These are phyloP conservation scores for Furcula furcula DNA, from an alignment of 2,888 invertebrate species.

Conservation along the genomic window DNA sequence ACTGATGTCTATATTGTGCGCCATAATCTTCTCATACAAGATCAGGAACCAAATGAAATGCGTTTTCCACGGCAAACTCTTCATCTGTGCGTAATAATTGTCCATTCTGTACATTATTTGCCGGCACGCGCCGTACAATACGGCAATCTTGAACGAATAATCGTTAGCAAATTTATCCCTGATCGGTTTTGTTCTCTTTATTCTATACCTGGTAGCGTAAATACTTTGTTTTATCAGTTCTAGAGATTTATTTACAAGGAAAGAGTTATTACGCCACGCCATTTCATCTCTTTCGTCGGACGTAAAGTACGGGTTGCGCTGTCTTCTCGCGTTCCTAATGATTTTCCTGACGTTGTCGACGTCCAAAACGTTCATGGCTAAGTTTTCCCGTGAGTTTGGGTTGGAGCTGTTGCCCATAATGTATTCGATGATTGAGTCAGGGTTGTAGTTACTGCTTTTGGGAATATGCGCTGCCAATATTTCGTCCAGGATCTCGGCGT, in stretches of 20 bases:
- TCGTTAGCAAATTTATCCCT: conserved; percentile 16
- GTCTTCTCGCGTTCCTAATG: conserved; percentile 8
- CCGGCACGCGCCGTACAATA: conserved; percentile 34
- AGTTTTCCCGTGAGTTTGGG: conserved; percentile 7
- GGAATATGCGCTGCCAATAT: conserved; percentile 7
- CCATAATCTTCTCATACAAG: conserved; percentile 41
- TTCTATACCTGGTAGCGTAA: conserved; percentile 32
- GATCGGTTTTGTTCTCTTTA: conserved; percentile 22
- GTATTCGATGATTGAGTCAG: conserved; percentile 17
- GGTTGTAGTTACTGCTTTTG: conserved; percentile 9
- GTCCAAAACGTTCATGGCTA: conserved; percentile 23
- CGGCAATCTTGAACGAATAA: conserved; percentile 27
- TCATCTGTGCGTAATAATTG: conserved; percentile 18
- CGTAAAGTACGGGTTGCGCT: background rate
- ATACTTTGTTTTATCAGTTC: conserved; percentile 40
- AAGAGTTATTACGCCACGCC: conserved; percentile 1
- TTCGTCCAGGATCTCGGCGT: conserved; percentile 11
- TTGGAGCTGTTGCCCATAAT: conserved; percentile 11
- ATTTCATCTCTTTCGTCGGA: background rate
- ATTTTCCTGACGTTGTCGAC: conserved; percentile 19
- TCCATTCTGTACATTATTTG: conserved; percentile 38
- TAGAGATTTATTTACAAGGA: conserved; percentile 11
- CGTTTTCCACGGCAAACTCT: background rate
- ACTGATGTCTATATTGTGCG: conserved; percentile 30
- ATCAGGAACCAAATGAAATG: conserved; percentile 40